Evolutionary conservation across 2,113 vertebrate genomes (phyloP), one percentile per base, ranked within the genome.

Genomic region (Poeciliopsis retropinna): DNA sequence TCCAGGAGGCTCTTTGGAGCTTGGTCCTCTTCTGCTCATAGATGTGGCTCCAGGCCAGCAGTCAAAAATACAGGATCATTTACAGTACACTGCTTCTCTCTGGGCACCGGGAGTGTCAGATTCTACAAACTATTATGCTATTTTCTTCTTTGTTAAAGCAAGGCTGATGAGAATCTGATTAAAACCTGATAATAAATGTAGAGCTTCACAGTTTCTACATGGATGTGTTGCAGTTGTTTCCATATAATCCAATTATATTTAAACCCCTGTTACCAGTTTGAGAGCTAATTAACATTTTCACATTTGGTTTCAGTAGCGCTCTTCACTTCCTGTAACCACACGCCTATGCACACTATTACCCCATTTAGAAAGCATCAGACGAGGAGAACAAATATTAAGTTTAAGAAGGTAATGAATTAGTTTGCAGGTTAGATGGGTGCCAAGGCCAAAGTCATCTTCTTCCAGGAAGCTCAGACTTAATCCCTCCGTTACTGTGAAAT

Each of bases 11-110:
- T 96, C 95, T 95, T 95, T 92, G 92, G 95, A 95, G 84, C 73
- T 65, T 27, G 79, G 93, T 95, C 95, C 95, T 96, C 94, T 95
- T 96, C 96, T 95, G 95, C 95, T 94, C 94, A 93, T 96, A 96
- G 95, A 95, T 93, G 95, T 95, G 96, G 96, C 96, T 94, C 94
- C 94, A 93, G 95, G 98, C 97, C 96, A 97, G 80, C 95, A 95
- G 95, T 96, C 83, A 70, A 94, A 95, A 90, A 95, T 95, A 68
- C 82, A 60, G 88, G 88, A 94, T 94, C 93, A 91, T 89, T 91
- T 89, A 87, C 88, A 76, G 78, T 76, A 81, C 78, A 25, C 70
- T 54, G 76, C 85, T 65, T 67, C 73, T 76, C 73, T 72, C 82
- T 74, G 79, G 51, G 79, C 79, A 78, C 64, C 31, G 37, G 32